phyloP scores from a whole-genome alignment of 2,888 invertebrate species.

The Endomychus coccineus region DNA sequence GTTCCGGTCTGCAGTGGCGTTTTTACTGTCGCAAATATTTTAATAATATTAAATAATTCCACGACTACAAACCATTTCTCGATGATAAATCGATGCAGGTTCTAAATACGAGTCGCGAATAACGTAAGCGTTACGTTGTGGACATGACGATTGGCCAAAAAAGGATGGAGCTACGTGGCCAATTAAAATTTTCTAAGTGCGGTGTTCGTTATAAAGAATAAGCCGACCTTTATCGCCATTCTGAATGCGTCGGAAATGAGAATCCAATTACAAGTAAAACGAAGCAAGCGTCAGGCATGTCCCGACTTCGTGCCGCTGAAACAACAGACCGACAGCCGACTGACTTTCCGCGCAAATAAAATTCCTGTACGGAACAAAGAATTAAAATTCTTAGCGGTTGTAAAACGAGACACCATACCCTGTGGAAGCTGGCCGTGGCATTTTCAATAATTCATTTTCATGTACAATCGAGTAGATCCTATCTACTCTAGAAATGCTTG shows the following conservation, averaged over 20 bases:
- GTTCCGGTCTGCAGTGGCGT: slow-evolving; percentile 33
- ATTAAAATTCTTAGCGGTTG: slow-evolving; percentile 42
- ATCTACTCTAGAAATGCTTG: too few relatives aligned
- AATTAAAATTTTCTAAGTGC: slow-evolving; percentile 46
- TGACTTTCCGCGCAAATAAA: slow-evolving; percentile 38
- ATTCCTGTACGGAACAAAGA: slow-evolving; percentile 38
- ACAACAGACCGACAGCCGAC: slow-evolving; percentile 38
- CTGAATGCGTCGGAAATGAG: slow-evolving; percentile 45
- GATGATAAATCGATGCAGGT: slow-evolving; percentile 37
- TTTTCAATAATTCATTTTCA: too few relatives aligned
- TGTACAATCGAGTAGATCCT: too few relatives aligned
- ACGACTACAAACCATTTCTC: slow-evolving; percentile 35
- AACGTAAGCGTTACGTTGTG: background rate
- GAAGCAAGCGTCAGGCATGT: slow-evolving; percentile 43
- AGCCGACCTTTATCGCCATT: slow-evolving; percentile 43
- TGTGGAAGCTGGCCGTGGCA: too few relatives aligned
- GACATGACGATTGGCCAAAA: slow-evolving; percentile 28
- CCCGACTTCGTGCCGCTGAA: slow-evolving; percentile 40
- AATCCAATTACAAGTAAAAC: slow-evolving; percentile 43
- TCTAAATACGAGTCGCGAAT: slow-evolving; percentile 27
- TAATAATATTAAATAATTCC: slow-evolving; percentile 44
- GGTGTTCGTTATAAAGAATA: slow-evolving; percentile 40
- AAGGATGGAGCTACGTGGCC: slow-evolving; percentile 40
- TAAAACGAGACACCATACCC: slow-evolving; percentile 31
- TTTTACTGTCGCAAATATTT: slow-evolving; percentile 37